phyloP scores from a whole-genome alignment of 2,888 invertebrate genomes.

The Lamellibrachia columna region DNA sequence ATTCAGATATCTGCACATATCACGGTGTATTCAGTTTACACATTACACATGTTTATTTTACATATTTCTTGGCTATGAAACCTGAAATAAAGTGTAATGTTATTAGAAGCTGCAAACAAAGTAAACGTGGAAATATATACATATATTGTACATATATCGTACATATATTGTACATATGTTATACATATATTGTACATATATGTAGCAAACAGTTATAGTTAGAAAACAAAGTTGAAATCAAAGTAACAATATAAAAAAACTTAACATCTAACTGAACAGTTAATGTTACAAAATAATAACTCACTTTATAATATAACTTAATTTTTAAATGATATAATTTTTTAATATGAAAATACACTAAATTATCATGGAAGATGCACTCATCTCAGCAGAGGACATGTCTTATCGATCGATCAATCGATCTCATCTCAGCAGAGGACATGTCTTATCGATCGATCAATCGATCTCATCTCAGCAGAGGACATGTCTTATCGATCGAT shows the following conservation, averaged over 20 bases:
- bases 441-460: background rate
- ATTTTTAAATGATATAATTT: background rate
- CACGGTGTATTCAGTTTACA: no score
- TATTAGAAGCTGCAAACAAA: background rate
- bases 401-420: background rate
- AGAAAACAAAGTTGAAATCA: no score
- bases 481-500: background rate
- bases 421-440: background rate
- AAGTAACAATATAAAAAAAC: no score
- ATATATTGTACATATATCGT: background rate
- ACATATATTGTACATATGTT: background rate
- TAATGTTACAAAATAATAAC: background rate
- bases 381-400: background rate
- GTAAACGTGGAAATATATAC: background rate
- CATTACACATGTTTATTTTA: background rate
- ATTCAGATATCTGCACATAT: no score
- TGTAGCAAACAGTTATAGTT: no score
- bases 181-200: no score
- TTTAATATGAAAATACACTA: conserved; percentile 1
- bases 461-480: background rate
- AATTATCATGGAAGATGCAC: background rate
- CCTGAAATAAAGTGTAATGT: background rate
- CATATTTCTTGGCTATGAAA: background rate
- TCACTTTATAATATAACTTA: background rate
- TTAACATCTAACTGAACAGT: no score